Evolutionary conservation across 2,888 invertebrate genomes (phyloP).

Genomic region (Megalurothrips usitatus): DNA sequence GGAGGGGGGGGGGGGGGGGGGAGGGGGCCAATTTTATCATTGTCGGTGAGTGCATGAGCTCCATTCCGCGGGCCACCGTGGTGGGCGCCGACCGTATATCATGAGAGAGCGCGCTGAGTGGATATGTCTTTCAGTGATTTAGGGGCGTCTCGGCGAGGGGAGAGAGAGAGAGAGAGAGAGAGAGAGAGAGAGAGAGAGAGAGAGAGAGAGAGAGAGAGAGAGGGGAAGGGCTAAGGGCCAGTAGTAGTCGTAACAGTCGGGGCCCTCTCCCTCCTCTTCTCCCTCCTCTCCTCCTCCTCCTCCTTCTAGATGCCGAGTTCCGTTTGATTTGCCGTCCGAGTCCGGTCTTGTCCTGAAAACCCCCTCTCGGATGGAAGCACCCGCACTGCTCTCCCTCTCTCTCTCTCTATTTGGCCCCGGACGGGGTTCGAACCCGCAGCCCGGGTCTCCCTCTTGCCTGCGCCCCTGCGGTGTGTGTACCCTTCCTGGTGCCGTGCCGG

Average conservation of each 20-base stretch:
- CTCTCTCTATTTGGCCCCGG: neutral
- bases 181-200: neutral
- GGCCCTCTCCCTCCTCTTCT: neutral
- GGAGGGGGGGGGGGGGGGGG: neutral
- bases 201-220: neutral
- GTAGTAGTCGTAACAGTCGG: neutral
- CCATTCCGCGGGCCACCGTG: neutral
- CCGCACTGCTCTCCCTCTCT: neutral
- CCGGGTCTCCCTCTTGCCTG: too few relatives aligned
- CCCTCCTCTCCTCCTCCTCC: neutral
- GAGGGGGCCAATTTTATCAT: neutral
- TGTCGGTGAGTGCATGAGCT: conserved; percentile 1
- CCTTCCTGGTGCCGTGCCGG: too few relatives aligned
- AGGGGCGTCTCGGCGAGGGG: neutral
- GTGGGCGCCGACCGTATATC: conserved; percentile 9
- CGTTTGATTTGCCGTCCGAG: neutral
- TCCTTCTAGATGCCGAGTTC: neutral
- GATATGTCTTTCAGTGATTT: conserved; percentile 23
- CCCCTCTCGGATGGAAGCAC: neutral
- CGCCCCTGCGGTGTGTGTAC: too few relatives aligned
- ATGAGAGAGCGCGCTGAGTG: conserved; percentile 19
- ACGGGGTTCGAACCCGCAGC: neutral
- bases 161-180: neutral
- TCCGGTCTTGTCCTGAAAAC: too few relatives aligned
- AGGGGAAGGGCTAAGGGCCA: neutral